These are phyloP conservation scores for Hemicentrotus pulcherrimus DNA, from an alignment of 35 echinoderm and acorn worm genomes.

Conservation along the genomic window DNA sequence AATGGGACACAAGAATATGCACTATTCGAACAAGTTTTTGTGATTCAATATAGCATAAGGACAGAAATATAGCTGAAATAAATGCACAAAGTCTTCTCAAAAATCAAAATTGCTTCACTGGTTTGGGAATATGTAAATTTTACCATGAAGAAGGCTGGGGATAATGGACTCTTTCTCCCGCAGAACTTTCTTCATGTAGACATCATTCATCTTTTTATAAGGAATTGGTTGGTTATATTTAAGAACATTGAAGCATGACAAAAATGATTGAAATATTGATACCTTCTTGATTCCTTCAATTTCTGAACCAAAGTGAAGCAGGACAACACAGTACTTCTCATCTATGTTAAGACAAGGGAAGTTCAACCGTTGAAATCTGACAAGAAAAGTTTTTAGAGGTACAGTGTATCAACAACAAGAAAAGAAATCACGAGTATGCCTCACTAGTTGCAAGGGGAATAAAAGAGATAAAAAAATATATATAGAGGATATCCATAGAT, in stretches of 20 bases:
- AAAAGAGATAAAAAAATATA: background rate
- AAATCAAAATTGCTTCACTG: background rate
- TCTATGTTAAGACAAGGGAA: conserved; percentile 89
- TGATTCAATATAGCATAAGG: background rate
- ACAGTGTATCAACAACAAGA: background rate
- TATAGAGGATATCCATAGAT: background rate
- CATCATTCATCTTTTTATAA: no score
- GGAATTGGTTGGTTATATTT: no score
- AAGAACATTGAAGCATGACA: no score
- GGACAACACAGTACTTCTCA: conserved; percentile 82
- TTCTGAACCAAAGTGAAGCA: conserved; percentile 94
- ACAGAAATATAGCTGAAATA: background rate
- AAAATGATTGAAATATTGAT: conserved; percentile 20
- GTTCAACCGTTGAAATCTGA: conserved; percentile 82
- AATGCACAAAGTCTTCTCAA: background rate
- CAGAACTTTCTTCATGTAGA: background rate
- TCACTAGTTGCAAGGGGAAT: background rate
- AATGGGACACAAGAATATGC: background rate
- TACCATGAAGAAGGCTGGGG: no score
- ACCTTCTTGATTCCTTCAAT: conserved; percentile 95
- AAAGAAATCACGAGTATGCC: background rate
- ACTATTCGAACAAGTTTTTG: background rate
- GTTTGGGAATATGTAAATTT: no score
- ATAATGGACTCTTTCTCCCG: background rate
- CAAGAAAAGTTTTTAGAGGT: background rate